Percentiles rank a stretch among this genome's conserved stretches.
Conservation (phyloP, 64 coral and sea anemone genomes). For the Actinia tenebrosa region DNA sequence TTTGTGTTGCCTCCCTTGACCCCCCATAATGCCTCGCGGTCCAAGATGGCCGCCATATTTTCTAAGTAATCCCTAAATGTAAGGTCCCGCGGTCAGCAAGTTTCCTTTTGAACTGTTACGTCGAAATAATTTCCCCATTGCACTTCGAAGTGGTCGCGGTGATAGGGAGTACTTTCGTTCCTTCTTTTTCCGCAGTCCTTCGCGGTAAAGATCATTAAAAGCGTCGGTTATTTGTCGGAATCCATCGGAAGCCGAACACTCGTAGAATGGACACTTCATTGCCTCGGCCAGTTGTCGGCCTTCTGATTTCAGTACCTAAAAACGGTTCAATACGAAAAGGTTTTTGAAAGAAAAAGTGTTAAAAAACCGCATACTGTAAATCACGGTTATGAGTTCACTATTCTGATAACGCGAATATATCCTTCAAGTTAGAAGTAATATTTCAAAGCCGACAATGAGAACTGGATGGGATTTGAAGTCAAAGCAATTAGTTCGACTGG, state of each 20-base stretch:
- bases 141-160: conserved; percentile 38
- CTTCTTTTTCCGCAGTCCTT: conserved; percentile 41
- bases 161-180: conserved; percentile 36
- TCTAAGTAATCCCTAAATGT: not conserved
- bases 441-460: too few species aligned
- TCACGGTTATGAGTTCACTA: too few species aligned
- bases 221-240: conserved; percentile 21
- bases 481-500: too few species aligned
- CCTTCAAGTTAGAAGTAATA: too few species aligned
- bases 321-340: not conserved
- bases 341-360: too few species aligned
- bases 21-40: too few species aligned
- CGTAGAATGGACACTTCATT: conserved; percentile 48
- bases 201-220: conserved; percentile 58
- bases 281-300: conserved; percentile 28
- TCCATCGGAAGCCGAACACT: conserved; percentile 59
- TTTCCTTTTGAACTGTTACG: conserved; percentile 19
- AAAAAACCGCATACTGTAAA: too few species aligned
- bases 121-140: conserved; percentile 58
- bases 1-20: too few species aligned
- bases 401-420: too few species aligned
- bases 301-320: conserved; percentile 37
- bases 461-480: too few species aligned
- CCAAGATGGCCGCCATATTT: too few species aligned
- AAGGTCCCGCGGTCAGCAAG: not conserved